These are phyloP conservation scores for Sylvia atricapilla DNA, from an alignment of 2,113 vertebrate genomes.

Conservation along the genomic window DNA sequence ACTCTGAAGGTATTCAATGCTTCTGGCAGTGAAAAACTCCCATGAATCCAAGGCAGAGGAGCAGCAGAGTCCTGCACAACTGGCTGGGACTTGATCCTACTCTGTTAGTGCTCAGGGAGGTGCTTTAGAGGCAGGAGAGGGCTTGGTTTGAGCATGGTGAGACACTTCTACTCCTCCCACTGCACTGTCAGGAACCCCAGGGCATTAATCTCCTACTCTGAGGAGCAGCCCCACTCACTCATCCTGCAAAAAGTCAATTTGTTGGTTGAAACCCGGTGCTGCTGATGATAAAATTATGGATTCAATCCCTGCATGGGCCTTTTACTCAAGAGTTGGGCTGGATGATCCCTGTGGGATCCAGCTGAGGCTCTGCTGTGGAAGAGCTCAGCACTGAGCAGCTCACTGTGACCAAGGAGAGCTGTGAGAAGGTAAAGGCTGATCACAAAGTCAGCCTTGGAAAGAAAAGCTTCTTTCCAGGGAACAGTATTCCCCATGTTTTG, in stretches of 20 bases:
- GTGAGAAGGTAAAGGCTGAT: neutral
- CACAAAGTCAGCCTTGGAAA: neutral
- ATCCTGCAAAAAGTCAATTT: rapidly evolving
- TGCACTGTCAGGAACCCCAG: neutral
- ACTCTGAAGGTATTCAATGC: neutral
- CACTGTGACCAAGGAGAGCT: neutral
- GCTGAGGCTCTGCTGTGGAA: neutral
- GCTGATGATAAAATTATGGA: neutral
- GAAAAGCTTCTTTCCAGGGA: neutral
- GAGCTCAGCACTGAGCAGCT: neutral
- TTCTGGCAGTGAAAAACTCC: neutral
- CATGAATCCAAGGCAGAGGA: neutral
- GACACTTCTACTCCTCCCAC: neutral
- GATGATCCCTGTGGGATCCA: neutral
- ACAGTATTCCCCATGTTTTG: neutral
- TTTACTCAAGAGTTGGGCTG: neutral
- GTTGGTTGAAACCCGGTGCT: neutral
- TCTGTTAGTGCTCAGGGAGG: neutral
- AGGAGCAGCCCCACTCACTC: neutral
- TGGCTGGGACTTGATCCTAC: neutral
- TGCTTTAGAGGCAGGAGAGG: neutral
- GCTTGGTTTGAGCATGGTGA: neutral
- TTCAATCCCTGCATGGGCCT: neutral
- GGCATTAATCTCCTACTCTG: neutral
- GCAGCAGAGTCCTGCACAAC: neutral